Base-by-base conservation (phyloP, 2,888 invertebrate genomes). In the Drosophila kokeensis region DNA sequence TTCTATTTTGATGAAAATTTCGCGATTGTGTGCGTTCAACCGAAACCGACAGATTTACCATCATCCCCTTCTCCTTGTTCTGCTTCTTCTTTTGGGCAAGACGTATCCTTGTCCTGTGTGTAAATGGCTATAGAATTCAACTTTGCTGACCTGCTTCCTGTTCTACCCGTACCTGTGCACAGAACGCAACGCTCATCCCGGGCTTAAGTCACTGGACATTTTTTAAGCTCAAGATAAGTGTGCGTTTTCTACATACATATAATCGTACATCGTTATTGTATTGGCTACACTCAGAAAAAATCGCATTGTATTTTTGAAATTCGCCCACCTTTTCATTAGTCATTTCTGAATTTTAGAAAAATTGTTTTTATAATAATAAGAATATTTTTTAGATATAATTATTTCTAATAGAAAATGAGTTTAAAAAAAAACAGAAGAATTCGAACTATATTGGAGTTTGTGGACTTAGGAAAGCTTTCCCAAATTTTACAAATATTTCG, bases 1-100 rank as follows among this genome's bases (percentile, higher is more conserved):
- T 90, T 91, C 81, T 76, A 79, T 84, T 87, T 88, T 80, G 87
- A 84, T 91, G 87, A 77, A 81, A 90, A 80, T 84, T 83, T 83
- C 91, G 89, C 91, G 90, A 90, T 81, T 90, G 76, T 81, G 85
- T 82, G 81, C 85, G 78, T 74, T 90, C 81, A 88, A 88, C 83
- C 82, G 79, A 74, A 86, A 76, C 69, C 71, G 74, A 71, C 79
- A 83, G 77, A 69, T 53, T 57, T 50, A 50, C 49, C 58, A 48
- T 40, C 42, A 49, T 49, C 55, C 48, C 54, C n/a, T 55, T 38
- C 40, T 36, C 13, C 54, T 15, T 24, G 45, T 8, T 45, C 24
- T 24, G 45, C 24, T 45, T 24, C 45, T 27, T 15, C 45, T 24
- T 29, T 45, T 21, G 38, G 50, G 10, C 68, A 74, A 66, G 70